These are phyloP conservation scores for Myodes glareolus DNA, from an alignment of 2,113 vertebrate genomes.

Conservation along the genomic window DNA sequence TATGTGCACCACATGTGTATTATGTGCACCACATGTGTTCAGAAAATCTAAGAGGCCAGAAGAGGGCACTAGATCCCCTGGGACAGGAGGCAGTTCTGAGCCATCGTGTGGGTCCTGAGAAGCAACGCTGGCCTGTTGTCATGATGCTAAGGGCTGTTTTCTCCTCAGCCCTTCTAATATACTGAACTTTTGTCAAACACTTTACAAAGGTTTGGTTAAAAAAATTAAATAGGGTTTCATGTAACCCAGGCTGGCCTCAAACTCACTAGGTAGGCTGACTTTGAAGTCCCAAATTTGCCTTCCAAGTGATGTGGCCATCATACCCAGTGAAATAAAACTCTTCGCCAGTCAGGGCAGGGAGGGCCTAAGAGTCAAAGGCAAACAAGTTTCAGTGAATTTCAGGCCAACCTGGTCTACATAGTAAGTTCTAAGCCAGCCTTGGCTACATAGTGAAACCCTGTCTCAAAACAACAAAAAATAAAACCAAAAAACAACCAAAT, in stretches of 20 bases:
- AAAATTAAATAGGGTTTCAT: neutral
- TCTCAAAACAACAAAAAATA: neutral
- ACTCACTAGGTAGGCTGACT: neutral
- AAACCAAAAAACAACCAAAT: neutral
- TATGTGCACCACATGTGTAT: neutral
- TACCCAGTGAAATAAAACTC: neutral
- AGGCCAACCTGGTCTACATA: neutral
- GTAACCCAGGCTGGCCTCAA: neutral
- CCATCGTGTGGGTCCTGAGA: neutral
- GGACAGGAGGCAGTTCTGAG: neutral
- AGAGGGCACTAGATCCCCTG: neutral
- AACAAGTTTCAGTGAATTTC: neutral
- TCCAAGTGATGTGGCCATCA: neutral
- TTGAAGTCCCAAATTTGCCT: neutral
- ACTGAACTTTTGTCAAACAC: neutral
- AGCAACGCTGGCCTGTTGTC: no score
- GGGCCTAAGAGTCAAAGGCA: neutral
- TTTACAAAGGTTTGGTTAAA: constrained; percentile 29
- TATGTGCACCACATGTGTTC: neutral
- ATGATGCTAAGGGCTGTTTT: no score
- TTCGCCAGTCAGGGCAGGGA: neutral
- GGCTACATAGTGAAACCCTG: neutral
- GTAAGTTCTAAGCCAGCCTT: neutral
- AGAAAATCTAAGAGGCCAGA: neutral
- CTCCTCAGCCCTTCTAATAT: neutral